phyloP scores from a whole-genome alignment of 2,113 vertebrate genomes.

The Gopherus evgoodei region DNA sequence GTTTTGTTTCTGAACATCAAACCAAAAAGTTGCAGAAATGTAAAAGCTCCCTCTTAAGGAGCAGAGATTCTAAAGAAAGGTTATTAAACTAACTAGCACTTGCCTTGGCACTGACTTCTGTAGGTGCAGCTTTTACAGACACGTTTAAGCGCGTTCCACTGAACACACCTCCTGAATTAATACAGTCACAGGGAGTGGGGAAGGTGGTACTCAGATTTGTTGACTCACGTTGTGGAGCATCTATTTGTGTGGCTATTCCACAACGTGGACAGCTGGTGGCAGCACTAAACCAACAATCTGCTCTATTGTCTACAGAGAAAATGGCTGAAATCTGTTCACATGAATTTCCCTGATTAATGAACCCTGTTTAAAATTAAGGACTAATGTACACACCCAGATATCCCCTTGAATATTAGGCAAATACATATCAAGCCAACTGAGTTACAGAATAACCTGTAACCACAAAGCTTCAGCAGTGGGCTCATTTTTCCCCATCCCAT shows the following conservation, averaged over 20 bases:
- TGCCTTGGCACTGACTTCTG: background rate
- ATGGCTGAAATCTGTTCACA: background rate
- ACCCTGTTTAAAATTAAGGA: background rate
- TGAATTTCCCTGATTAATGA: background rate
- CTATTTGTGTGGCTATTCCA: accelerated
- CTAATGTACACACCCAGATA: accelerated
- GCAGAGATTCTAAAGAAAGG: background rate
- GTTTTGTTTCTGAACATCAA: background rate
- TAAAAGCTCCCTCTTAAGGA: background rate
- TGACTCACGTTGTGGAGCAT: accelerated
- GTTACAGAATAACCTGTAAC: background rate
- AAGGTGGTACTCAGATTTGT: constrained; percentile 4
- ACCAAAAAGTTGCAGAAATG: background rate
- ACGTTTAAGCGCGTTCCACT: constrained; percentile 14
- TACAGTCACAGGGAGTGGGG: background rate
- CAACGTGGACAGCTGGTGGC: background rate
- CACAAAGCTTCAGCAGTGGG: accelerated
- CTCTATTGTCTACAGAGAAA: background rate
- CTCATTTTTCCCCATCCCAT: background rate
- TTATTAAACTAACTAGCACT: background rate
- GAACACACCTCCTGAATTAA: background rate
- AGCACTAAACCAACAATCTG: background rate
- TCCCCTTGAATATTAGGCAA: background rate
- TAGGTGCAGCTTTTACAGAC: background rate
- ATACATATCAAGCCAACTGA: accelerated